Conservation (phyloP, 2,888 invertebrate genomes). For the Acanthococcus lagerstroemiae region DNA sequence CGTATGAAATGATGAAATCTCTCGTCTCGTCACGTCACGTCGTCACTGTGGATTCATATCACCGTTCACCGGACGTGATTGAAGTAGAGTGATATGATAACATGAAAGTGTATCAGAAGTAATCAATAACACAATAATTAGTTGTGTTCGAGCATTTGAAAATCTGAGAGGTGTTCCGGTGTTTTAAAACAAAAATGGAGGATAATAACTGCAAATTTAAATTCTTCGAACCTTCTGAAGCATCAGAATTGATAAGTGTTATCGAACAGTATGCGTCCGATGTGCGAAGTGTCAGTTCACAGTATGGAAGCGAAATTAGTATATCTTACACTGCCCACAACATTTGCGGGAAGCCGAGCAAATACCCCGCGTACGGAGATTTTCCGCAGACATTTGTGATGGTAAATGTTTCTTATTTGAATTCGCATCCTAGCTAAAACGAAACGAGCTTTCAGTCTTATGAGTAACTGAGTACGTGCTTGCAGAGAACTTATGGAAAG, state of each 20-base stretch:
- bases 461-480: not conserved
- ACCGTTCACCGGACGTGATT: no score
- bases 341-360: conserved; percentile 69
- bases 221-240: conserved; percentile 11
- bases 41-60: no score
- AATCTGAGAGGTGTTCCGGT: no score
- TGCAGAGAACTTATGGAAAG: conserved; percentile 68
- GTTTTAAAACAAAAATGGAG: no score
- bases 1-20: no score
- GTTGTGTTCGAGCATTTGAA: no score
- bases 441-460: not conserved
- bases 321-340: conserved; percentile 82
- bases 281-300: conserved; percentile 75
- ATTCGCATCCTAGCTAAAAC: not conserved
- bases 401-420: conserved; percentile 42
- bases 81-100: no score
- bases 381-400: conserved; percentile 83
- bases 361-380: conserved; percentile 83
- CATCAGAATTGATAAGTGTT: conserved; percentile 41
- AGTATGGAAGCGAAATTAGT: conserved; percentile 79
- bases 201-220: not conserved
- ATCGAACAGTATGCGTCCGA: conserved; percentile 68
- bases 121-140: no score
- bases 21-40: no score
- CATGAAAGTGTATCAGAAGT: no score